Percentiles rank a stretch among this genome's conserved stretches.
Conservation (phyloP, 2,113 vertebrate genomes). For the Rhinichthys klamathensis region DNA sequence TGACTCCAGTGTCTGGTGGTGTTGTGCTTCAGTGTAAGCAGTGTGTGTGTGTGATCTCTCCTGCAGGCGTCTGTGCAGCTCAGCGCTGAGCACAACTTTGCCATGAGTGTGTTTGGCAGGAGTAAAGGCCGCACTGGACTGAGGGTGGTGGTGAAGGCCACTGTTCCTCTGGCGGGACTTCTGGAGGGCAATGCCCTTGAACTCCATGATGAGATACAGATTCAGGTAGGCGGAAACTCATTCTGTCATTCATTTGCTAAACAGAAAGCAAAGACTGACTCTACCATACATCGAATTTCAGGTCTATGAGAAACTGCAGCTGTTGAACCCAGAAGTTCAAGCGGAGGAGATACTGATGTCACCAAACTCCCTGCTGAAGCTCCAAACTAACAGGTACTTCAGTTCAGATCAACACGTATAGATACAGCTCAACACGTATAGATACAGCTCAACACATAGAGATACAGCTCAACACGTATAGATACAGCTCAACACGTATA, state of each 20-base stretch:
- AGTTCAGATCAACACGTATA: not conserved
- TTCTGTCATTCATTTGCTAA: not conserved
- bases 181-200: conserved; percentile 77
- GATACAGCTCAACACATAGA: too few species aligned
- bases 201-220: conserved; percentile 89
- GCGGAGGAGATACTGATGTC: conserved; percentile 82
- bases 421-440: not conserved
- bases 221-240: conserved; percentile 79
- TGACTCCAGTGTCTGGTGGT: not conserved
- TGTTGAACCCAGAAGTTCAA: conserved; percentile 82
- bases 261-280: not conserved
- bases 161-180: conserved; percentile 79
- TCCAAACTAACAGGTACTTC: conserved; percentile 77
- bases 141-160: conserved; percentile 81
- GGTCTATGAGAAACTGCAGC: conserved; percentile 90
- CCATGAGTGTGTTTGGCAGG: conserved; percentile 84
- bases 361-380: conserved; percentile 75
- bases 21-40: not conserved
- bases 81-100: conserved; percentile 85
- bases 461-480: too few species aligned
- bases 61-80: conserved; percentile 84
- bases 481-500: too few species aligned
- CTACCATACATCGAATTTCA: not conserved
- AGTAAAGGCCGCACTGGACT: conserved; percentile 87
- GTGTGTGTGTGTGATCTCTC: conserved; percentile 22